These are phyloP conservation scores for Platichthys flesus DNA, from an alignment of 2,113 vertebrate species.

Conservation along the genomic window DNA sequence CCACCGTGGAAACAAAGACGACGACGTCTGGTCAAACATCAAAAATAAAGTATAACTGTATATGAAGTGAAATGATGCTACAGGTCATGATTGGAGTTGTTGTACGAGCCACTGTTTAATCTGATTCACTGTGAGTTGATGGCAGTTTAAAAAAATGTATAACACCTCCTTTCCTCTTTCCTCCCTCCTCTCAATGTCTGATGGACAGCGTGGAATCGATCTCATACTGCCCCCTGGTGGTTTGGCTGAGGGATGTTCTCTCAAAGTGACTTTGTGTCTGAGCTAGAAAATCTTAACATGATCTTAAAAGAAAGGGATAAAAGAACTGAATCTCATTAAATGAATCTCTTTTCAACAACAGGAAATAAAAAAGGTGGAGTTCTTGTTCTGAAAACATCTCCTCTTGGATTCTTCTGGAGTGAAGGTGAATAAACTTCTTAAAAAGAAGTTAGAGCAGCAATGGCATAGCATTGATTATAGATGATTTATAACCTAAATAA, in stretches of 20 bases:
- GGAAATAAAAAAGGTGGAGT: background rate
- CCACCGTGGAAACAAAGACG: background rate
- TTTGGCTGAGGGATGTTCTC: slow-evolving; percentile 4
- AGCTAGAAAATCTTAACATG: slow-evolving; percentile 23
- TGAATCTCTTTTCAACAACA: background rate
- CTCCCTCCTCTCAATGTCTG: background rate
- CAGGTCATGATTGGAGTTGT: slow-evolving; percentile 23
- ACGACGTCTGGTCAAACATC: background rate
- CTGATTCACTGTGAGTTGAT: background rate
- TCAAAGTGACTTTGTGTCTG: slow-evolving; percentile 70
- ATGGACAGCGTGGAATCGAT: slow-evolving; percentile 21
- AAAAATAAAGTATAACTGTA: no score
- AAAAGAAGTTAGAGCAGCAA: slow-evolving; percentile 32
- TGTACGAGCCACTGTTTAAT: no score
- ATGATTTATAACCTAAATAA: background rate
- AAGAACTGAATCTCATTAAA: slow-evolving; percentile 41
- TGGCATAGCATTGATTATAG: slow-evolving; percentile 15
- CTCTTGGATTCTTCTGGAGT: background rate
- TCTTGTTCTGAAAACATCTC: background rate
- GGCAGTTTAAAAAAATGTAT: background rate
- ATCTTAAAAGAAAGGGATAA: slow-evolving; percentile 22
- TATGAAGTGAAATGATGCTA: slow-evolving; percentile 16
- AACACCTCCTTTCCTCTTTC: background rate
- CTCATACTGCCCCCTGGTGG: slow-evolving; percentile 50
- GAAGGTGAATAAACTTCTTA: background rate